Percentiles rank a stretch among this genome's conserved stretches.
phyloP scores from a whole-genome alignment of 2,888 invertebrate genomes.

The Limnephilus auricula region DNA sequence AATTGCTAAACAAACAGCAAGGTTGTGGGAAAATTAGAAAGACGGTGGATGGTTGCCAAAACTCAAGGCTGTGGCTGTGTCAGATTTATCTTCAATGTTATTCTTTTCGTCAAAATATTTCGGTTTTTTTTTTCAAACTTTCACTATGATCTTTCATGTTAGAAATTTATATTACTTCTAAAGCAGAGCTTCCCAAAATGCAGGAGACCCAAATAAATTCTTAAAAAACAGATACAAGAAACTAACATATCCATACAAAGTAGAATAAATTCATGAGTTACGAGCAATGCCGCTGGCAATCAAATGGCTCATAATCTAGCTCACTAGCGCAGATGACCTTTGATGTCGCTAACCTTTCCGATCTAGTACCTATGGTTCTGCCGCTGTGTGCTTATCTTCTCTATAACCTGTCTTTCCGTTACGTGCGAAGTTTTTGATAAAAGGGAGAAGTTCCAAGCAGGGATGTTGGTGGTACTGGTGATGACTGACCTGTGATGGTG shows the following conservation, averaged over 20 bases:
- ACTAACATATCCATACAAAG: background rate
- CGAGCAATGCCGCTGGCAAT: constrained; percentile 85
- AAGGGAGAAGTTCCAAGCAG: background rate
- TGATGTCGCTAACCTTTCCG: background rate
- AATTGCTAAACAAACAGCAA: constrained; percentile 44
- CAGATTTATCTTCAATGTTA: constrained; percentile 11
- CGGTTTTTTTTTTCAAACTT: background rate
- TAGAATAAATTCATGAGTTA: background rate
- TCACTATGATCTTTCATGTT: background rate
- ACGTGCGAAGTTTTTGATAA: no score
- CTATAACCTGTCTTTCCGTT: no score
- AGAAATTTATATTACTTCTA: background rate
- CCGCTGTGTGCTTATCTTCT: no score
- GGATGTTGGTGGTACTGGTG: no score
- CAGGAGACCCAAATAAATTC: background rate
- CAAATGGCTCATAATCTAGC: constrained; percentile 70
- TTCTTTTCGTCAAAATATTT: constrained; percentile 9
- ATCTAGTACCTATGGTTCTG: background rate
- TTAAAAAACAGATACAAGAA: background rate
- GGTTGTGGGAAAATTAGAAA: constrained; percentile 44
- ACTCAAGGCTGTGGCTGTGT: constrained; percentile 44
- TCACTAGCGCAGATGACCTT: background rate
- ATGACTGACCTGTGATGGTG: constrained; percentile 84
- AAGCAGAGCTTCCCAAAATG: background rate
- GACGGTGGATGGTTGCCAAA: constrained; percentile 43